Conservation (phyloP, 1,140 invertebrate species). For the Eueides isabella region DNA sequence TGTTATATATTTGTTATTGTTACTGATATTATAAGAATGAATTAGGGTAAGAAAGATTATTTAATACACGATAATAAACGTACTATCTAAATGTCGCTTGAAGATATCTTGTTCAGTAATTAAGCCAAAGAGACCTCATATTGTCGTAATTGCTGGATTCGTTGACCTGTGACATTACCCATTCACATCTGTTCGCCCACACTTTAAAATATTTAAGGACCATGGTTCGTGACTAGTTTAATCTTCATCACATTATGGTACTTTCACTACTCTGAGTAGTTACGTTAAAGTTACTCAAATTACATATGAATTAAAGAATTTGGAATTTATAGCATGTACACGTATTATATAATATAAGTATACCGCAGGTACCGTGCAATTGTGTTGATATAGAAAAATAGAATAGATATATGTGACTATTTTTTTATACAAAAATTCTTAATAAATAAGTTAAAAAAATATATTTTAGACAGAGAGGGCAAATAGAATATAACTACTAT, state of each 20-base stretch:
- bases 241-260: background rate
- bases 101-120: background rate
- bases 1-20: no score
- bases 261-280: background rate
- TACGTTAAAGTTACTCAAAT: background rate
- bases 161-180: conserved; percentile 38
- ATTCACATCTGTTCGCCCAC: conserved; percentile 32
- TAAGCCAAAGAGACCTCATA: conserved; percentile 29
- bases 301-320: background rate
- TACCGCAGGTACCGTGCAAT: no score
- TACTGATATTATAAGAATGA: no score
- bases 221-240: conserved; percentile 8
- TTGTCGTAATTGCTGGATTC: conserved; percentile 34
- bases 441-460: no score
- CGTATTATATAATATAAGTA: background rate
- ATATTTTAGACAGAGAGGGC: no score
- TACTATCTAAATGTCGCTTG: background rate
- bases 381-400: no score
- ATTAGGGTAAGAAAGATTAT: background rate
- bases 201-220: background rate
- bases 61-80: background rate
- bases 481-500: no score
- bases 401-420: no score
- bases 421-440: no score
- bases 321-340: background rate